These are phyloP conservation scores for Nasua narica DNA, from an alignment of 2,797 vertebrate genomes.

Conservation along the genomic window DNA sequence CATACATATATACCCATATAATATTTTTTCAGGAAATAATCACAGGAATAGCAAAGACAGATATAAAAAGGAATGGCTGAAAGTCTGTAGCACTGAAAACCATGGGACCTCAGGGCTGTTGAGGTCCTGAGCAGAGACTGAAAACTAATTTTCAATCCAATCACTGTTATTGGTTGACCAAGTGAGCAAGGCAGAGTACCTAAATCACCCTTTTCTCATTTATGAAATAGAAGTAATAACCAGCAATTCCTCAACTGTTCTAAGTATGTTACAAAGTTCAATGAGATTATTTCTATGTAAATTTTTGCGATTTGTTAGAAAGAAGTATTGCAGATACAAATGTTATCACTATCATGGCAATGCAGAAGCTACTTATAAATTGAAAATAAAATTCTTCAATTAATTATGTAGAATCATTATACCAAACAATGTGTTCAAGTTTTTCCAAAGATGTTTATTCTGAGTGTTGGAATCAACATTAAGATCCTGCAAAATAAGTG, in stretches of 20 bases:
- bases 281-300: conserved; percentile 8
- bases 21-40: not conserved
- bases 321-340: conserved; percentile 45
- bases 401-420: not conserved
- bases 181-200: not conserved
- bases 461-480: not conserved
- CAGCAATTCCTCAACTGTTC: not conserved
- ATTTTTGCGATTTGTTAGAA: conserved; percentile 19
- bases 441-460: not conserved
- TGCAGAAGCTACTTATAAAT: not conserved
- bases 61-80: not conserved
- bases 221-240: conserved; percentile 32
- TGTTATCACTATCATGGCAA: conserved; percentile 16
- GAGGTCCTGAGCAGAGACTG: not conserved
- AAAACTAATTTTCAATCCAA: not conserved
- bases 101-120: not conserved
- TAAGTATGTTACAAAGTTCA: conserved; percentile 11
- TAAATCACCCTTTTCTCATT: not conserved
- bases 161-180: not conserved
- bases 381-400: not conserved
- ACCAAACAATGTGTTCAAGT: not conserved
- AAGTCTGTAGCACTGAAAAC: not conserved
- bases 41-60: not conserved
- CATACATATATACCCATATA: not conserved
- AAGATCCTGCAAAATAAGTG: not conserved